phyloP scores from a whole-genome alignment of 2,888 invertebrate species.

The Folsomia candida region DNA sequence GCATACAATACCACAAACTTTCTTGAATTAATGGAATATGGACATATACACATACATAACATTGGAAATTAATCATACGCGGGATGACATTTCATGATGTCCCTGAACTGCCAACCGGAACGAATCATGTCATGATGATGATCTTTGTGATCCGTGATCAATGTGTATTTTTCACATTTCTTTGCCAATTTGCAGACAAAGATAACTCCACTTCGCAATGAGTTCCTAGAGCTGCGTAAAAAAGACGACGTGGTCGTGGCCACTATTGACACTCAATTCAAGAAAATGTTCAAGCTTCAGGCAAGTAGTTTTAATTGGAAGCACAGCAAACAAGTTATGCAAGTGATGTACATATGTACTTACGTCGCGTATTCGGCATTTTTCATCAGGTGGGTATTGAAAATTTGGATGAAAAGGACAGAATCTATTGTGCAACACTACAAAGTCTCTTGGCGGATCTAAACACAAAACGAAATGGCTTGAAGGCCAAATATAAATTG shows the following conservation, averaged over 20 bases:
- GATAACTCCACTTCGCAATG: slow-evolving; percentile 28
- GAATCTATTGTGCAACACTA: slow-evolving; percentile 27
- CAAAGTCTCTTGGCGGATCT: slow-evolving; percentile 33
- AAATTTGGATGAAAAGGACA: slow-evolving; percentile 31
- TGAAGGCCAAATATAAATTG: slow-evolving; percentile 28
- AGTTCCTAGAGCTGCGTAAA: slow-evolving; percentile 35
- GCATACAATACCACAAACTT: too few species aligned
- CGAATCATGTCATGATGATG: too few species aligned
- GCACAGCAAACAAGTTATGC: not conserved
- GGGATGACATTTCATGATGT: too few species aligned
- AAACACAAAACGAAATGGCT: slow-evolving; percentile 31
- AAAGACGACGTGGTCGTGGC: slow-evolving; percentile 42
- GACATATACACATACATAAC: too few species aligned
- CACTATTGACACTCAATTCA: slow-evolving; percentile 41
- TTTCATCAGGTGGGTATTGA: slow-evolving; percentile 24
- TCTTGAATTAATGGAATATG: too few species aligned
- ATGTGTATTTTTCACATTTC: too few species aligned
- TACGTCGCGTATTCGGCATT: not conserved
- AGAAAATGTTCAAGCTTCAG: slow-evolving; percentile 37
- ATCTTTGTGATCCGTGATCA: too few species aligned
- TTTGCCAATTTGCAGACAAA: not conserved
- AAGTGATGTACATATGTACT: too few species aligned
- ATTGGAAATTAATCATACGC: too few species aligned
- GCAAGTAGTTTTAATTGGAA: slow-evolving; percentile 16
- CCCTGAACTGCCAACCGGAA: too few species aligned